phyloP scores from a whole-genome alignment of 2,888 invertebrate species.

The Agrypnus murinus region DNA sequence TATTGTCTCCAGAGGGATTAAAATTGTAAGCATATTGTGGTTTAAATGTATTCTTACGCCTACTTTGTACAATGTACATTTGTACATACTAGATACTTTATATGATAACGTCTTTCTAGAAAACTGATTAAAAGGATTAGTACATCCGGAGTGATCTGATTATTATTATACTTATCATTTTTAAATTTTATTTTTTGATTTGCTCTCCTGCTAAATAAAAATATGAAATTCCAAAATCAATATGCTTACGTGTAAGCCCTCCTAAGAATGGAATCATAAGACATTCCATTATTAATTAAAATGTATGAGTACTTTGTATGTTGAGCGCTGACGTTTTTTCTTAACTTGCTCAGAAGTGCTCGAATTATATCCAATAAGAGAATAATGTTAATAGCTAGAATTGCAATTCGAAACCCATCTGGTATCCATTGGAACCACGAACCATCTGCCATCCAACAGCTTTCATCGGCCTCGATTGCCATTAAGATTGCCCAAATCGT shows the following conservation, averaged over 20 bases:
- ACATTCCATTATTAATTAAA: constrained; percentile 46
- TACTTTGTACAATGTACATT: neutral
- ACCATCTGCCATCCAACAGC: constrained; percentile 78
- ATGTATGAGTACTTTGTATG: constrained; percentile 48
- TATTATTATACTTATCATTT: too few species aligned
- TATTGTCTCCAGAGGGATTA: neutral
- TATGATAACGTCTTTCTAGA: too few species aligned
- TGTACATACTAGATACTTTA: too few species aligned
- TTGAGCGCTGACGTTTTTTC: constrained; percentile 73
- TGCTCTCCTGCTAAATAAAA: too few species aligned
- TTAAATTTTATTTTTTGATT: too few species aligned
- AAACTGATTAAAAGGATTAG: too few species aligned
- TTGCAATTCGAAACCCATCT: constrained; percentile 76
- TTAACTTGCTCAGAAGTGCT: constrained; percentile 78
- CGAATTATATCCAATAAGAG: constrained; percentile 79
- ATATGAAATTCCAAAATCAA: too few species aligned
- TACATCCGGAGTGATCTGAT: too few species aligned
- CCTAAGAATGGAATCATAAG: constrained; percentile 35
- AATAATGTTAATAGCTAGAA: constrained; percentile 75
- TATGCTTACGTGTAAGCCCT: constrained; percentile 40
- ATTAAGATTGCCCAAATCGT: constrained; percentile 75
- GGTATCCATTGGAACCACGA: constrained; percentile 76
- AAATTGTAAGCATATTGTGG: constrained; percentile 23
- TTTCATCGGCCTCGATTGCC: constrained; percentile 72
- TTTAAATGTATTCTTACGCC: too few species aligned